Conservation (phyloP, 1,140 invertebrate genomes). For the Trialeurodes vaporariorum region DNA sequence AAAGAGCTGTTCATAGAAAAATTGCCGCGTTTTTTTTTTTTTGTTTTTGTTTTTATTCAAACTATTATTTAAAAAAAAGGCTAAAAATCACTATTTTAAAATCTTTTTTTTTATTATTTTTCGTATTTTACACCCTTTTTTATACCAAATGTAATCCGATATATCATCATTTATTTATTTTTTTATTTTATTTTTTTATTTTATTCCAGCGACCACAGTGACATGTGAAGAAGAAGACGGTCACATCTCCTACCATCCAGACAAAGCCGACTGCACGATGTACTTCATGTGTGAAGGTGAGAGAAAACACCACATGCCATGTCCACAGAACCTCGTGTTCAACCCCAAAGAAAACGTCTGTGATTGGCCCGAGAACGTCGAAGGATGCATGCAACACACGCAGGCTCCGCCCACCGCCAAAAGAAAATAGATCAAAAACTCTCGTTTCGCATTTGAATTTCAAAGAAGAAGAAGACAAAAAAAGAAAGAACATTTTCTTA, state of each 20-base stretch:
- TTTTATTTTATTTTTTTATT: slow-evolving; percentile 14
- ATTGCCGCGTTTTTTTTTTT: too few relatives aligned
- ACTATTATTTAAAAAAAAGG: too few relatives aligned
- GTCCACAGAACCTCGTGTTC: slow-evolving; percentile 85
- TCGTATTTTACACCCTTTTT: too few relatives aligned
- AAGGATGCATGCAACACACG: slow-evolving; percentile 70
- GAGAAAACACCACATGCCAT: slow-evolving; percentile 94
- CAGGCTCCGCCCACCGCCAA: slow-evolving; percentile 53
- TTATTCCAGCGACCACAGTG: slow-evolving; percentile 64
- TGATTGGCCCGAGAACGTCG: slow-evolving; percentile 92
- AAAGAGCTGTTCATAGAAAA: too few relatives aligned
- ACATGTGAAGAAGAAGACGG: slow-evolving; percentile 85
- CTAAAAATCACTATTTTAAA: too few relatives aligned
- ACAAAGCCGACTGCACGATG: slow-evolving; percentile 81
- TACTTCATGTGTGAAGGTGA: slow-evolving; percentile 95
- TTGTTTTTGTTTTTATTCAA: too few relatives aligned
- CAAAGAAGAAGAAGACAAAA: too few relatives aligned
- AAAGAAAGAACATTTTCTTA: too few relatives aligned
- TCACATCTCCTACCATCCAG: slow-evolving; percentile 83
- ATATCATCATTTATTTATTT: not conserved
- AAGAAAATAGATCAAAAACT: slow-evolving; percentile 13
- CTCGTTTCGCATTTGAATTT: too few relatives aligned
- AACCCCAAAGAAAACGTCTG: slow-evolving; percentile 88
- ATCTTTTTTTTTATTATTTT: too few relatives aligned
- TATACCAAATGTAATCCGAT: too few relatives aligned